These are phyloP conservation scores for Emydura subglobosa DNA, from an alignment of 2,113 vertebrate species.

Conservation along the genomic window DNA sequence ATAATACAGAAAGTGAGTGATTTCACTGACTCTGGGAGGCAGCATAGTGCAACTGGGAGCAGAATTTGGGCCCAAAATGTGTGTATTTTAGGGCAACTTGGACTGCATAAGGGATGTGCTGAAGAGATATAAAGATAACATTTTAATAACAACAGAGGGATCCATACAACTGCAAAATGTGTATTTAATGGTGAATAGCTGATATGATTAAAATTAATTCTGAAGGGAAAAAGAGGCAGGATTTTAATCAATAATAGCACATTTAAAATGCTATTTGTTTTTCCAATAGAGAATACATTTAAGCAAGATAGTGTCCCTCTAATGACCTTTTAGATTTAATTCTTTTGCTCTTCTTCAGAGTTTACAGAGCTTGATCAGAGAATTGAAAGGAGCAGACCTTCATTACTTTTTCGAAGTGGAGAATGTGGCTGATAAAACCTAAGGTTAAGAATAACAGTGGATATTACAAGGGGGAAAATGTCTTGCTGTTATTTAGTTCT, in stretches of 20 bases:
- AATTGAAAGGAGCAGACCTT: slow-evolving; percentile 28
- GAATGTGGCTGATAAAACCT: neutral
- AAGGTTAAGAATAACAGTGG: neutral
- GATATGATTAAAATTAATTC: slow-evolving; percentile 11
- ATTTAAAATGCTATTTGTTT: slow-evolving; percentile 36
- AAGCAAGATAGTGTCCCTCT: neutral
- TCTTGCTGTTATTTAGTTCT: slow-evolving; percentile 23
- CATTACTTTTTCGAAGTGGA: slow-evolving; percentile 4
- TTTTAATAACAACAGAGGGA: neutral
- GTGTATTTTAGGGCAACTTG: neutral
- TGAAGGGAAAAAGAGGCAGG: neutral
- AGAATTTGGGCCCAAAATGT: neutral
- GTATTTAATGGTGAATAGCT: slow-evolving; percentile 1
- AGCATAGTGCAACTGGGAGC: neutral
- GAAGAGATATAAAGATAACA: neutral
- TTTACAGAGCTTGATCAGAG: slow-evolving; percentile 39
- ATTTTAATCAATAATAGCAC: neutral
- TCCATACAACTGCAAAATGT: neutral
- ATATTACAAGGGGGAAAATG: slow-evolving; percentile 1
- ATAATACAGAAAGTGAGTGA: neutral
- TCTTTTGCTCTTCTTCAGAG: slow-evolving; percentile 40
- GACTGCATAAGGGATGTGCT: neutral
- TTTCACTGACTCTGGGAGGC: neutral
- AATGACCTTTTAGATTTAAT: slow-evolving; percentile 48
- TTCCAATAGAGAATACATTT: slow-evolving; percentile 1